Percentiles rank a stretch among this genome's conserved stretches.
These are phyloP conservation scores for Apostichopus leukothele DNA, from an alignment of 53 echinoderm and acorn worm genomes.

Conservation along the genomic window DNA sequence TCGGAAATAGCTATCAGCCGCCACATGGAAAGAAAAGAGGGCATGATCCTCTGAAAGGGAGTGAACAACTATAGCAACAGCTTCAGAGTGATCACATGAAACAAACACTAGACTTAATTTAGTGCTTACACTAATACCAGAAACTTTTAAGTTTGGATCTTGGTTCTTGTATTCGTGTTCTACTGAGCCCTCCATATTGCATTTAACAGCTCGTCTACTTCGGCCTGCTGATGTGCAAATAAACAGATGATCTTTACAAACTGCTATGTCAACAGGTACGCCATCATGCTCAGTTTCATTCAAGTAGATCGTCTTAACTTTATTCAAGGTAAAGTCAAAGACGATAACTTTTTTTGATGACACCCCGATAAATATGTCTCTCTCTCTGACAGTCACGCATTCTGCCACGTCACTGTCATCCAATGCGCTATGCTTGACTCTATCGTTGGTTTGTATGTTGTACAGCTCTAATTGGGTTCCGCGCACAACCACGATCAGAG, in stretches of 20 bases:
- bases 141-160: not conserved
- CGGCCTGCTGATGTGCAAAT: not conserved
- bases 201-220: not conserved
- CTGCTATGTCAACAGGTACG: not conserved
- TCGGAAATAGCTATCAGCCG: not conserved
- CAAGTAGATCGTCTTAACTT: not conserved
- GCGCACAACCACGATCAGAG: not conserved
- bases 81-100: not conserved
- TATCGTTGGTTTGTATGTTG: not conserved
- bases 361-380: slow-evolving; percentile 11
- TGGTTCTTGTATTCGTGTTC: not conserved
- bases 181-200: not conserved
- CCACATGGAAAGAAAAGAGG: not conserved
- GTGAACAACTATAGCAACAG: not conserved
- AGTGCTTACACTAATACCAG: not conserved
- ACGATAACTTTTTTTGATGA: slow-evolving; percentile 10
- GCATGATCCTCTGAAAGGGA: not conserved
- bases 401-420: not conserved
- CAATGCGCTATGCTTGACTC: not conserved
- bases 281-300: not conserved
- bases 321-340: not conserved
- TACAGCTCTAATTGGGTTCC: not conserved
- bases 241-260: not conserved
- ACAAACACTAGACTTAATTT: not conserved
- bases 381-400: not conserved